Base-by-base conservation (phyloP, 2,797 vertebrate genomes). In the Protonibea diacanthus region DNA sequence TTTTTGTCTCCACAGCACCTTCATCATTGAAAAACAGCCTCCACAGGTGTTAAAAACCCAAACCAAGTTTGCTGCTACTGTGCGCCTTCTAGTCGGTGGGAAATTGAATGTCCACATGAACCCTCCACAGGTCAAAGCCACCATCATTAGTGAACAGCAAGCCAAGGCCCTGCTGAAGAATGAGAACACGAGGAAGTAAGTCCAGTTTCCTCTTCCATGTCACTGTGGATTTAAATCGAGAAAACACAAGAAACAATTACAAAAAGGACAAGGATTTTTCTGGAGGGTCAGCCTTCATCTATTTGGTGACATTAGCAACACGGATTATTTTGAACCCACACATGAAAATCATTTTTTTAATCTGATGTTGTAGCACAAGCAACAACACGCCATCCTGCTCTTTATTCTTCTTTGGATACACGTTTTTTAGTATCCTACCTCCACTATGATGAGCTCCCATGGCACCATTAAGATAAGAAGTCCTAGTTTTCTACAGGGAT, bases 101-200 rank as follows among this genome's bases (percentile, higher is more conserved):
- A 99, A 99, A 91, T 89, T 99, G 86, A 99, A 99, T 0, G 98
- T 99, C 74, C 98, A 99, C 92, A 99, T 99, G 98, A 99, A 99
- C 92, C 98, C 98, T 0, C 98, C 98, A 0, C 98, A 99, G 90
- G 98, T 99, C 87, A 99, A 99, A 91, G 98, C 98, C 55, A 97
- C 97, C 92, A 99, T 99, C 92, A 97, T 99, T 90, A 99, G 97
- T 0, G 98, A 99, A 89, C 97, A 97, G 89, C 98, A 99, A 92
- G 98, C 97, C 90, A 99, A 98, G 89, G 96, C 97, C 7, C 95
- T 99, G 88, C 94, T 99, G 69, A 99, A 99, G 94, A 99, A 98
- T 0, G 98, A 99, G 90, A 99, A 96, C 94, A 98, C 97, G 1
- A 82, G 91, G 68, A 93, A 92, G 93, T 93, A 88, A 85, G 93